These are phyloP conservation scores for Loriculus beryllinus DNA, from an alignment of 2,797 vertebrate species.

Conservation along the genomic window DNA sequence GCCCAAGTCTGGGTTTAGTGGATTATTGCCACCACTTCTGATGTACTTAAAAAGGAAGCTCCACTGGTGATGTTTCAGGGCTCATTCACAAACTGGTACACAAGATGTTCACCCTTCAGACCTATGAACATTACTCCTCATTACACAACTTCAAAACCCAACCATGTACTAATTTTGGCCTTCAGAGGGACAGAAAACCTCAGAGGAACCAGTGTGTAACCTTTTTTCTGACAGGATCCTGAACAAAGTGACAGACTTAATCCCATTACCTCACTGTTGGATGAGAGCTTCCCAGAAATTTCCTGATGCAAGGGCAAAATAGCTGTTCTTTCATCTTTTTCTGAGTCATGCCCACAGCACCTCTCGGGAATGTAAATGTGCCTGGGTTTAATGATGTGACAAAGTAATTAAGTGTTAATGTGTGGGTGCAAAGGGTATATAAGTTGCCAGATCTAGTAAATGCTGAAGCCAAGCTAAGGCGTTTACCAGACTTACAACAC, in stretches of 20 bases:
- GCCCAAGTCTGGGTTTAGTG: background rate
- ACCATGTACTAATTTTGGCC: background rate
- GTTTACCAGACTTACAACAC: slow-evolving; percentile 14
- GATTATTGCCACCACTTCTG: background rate
- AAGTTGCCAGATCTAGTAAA: slow-evolving; percentile 46
- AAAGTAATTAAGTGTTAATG: slow-evolving; percentile 62
- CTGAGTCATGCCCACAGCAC: slow-evolving; percentile 8
- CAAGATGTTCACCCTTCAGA: background rate
- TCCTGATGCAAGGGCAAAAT: slow-evolving; percentile 42
- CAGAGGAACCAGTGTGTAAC: background rate
- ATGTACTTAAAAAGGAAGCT: background rate
- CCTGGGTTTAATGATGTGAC: slow-evolving; percentile 60
- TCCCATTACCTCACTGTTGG: background rate
- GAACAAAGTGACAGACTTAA: background rate
- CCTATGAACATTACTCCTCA: background rate
- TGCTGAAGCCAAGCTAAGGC: slow-evolving; percentile 42
- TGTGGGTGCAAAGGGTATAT: slow-evolving; percentile 12
- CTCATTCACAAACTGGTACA: background rate
- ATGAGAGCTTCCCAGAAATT: slow-evolving; percentile 66
- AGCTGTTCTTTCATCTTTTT: slow-evolving; percentile 69
- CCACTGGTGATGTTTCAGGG: background rate
- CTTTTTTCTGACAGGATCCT: background rate
- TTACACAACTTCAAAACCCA: background rate
- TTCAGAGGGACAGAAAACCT: background rate
- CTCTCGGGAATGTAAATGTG: slow-evolving; percentile 25